Evolutionary conservation across 2,113 vertebrate genomes (phyloP), one percentile per base, ranked within the genome.

Genomic region (Corythoichthys intestinalis): DNA sequence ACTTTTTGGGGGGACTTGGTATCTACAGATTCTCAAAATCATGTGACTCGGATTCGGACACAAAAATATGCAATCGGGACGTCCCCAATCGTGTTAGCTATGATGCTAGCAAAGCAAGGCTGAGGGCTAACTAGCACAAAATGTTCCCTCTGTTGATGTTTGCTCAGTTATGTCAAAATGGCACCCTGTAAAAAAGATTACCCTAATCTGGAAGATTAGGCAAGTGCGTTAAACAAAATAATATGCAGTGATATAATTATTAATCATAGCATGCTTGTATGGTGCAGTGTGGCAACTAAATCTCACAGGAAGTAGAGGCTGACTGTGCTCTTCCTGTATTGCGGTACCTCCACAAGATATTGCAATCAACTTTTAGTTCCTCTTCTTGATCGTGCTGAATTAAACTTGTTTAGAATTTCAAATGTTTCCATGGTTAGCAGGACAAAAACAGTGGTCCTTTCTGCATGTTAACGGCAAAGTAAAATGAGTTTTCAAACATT

Each of bases 281-380:
- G 4, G 28, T 17, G 38, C 5, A 61, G 60, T 52, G 7, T 37
- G 10, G 49, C 34, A 8, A 7, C 28, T 6, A 1, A 17, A 38
- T 46, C 59, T 66, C 1, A 57, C 49, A 77, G 79, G 80, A 80
- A 85, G 77, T 7, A 72, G 79, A 73, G 79, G 69, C 53, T 72
- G 57, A 72, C 2, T 49, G 2, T 35, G 48, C 28, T 46, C 64
- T 79, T 89, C 85, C 85, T 86, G 83, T 81, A 63, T 73, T 70
- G 73, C 11, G 7, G 49, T 53, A 79, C 70, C 71, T 66, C 39
- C 71, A 37, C 58, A 38, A 71, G 17, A 69, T 82, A 75, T 74
- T 59, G 63, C 73, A 84, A 81, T 53, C 47, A 39, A 71, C n/a
- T 62, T 6, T 0, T 28, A 65, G 70, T 84, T 87, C 80, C 76